Evolutionary conservation across 2,797 vertebrate genomes (phyloP), one percentile per base, ranked within the genome.

Genomic region (Notolepis coatsorum): DNA sequence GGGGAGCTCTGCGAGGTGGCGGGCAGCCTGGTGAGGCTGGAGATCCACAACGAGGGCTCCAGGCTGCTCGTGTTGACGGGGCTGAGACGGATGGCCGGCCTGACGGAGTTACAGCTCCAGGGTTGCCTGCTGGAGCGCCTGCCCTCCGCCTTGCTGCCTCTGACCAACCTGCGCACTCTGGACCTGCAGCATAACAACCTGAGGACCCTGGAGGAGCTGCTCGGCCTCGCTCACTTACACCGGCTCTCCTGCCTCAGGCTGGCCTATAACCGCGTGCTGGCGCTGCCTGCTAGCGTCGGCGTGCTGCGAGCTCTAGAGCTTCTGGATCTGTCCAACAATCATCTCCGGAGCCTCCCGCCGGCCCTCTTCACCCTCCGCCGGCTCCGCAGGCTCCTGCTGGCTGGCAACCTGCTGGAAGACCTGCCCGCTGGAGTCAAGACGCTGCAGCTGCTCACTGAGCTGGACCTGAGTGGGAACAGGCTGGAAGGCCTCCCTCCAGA

Each of bases 61-160:
- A 81, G 83, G 54, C 68, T 94, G 17, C 77, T 93, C n/a, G 89
- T 89, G 0, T 81, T 93, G 10, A 87, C 86, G 0, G 89, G 86
- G 9, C 78, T 94, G 43, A 91, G 89, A 66, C 79, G 91, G 15
- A 65, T 92, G 65, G 67, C 56, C 0, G 74, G 81, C 24, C 77
- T 95, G 53, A 77, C 81, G 0, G 89, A 92, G 70, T 71, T 95
- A 41, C 76, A 77, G 61, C 82, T 95, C 43, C 88, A 85, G 60
- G 88, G 89, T 75, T 95, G 93, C 71, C 89, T 88, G 73, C 81
- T 95, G 7, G 88, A 93, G 68, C 88, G 92, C 20, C 70, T 94
- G 35, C 93, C 93, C 12, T 87, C 86, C 0, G 84, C 88, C 4
- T 60, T 95, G 23, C 71, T 88, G 49, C 50, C 75, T 3, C 84